Percentiles rank a stretch among this genome's conserved stretches.
These are phyloP conservation scores for Dynastes grantii DNA, from an alignment of 2,888 invertebrate species.

Conservation along the genomic window DNA sequence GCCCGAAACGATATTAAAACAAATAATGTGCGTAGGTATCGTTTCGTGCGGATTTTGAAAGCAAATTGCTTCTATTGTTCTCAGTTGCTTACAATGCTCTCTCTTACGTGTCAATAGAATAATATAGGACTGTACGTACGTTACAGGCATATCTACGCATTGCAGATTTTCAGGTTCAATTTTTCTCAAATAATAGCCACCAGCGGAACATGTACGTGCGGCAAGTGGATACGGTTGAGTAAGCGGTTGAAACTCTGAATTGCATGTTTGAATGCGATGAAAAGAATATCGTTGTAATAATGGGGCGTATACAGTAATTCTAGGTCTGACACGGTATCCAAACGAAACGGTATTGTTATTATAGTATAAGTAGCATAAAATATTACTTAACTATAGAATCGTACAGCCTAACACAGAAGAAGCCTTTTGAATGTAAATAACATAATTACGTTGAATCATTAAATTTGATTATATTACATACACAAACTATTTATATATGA, in stretches of 20 bases:
- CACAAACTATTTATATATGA: too few relatives aligned
- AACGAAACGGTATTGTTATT: neutral
- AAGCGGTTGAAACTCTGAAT: neutral
- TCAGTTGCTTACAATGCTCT: neutral
- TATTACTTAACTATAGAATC: too few relatives aligned
- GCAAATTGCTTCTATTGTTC: neutral
- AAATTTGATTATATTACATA: too few relatives aligned
- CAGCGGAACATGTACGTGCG: neutral
- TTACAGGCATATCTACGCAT: neutral
- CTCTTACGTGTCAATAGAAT: neutral
- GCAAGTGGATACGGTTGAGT: neutral
- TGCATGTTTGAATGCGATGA: conserved; percentile 6
- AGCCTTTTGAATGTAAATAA: too few relatives aligned
- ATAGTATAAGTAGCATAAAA: too few relatives aligned
- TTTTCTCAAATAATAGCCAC: conserved; percentile 6
- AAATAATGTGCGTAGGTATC: neutral
- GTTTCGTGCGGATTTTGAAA: neutral
- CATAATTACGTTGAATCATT: too few relatives aligned
- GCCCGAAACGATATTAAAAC: neutral
- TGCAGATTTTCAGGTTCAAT: conserved; percentile 2
- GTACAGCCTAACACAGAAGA: too few relatives aligned
- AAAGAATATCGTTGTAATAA: conserved; percentile 1
- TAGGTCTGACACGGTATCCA: neutral
- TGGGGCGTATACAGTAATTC: neutral
- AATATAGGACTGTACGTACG: neutral